Base-by-base conservation (phyloP, 2,888 invertebrate species). In the Melipona bicolor region DNA sequence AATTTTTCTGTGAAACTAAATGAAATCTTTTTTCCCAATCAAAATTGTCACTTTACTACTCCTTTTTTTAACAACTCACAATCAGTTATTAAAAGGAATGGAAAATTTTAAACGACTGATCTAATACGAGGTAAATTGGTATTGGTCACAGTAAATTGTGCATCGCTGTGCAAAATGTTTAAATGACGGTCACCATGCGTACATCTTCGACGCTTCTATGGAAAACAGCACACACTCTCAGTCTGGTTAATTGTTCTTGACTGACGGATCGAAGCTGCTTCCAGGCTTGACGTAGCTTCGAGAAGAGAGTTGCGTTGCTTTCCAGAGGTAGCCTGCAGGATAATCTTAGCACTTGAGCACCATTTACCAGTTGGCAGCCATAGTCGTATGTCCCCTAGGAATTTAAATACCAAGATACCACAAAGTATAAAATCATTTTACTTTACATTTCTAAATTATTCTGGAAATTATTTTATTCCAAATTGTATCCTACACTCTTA, bases 311-410 rank as follows among this genome's bases (percentile, higher is more conserved):
- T 62, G 95, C 95, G 90, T 97, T 96, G 36, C 95, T 95, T 67
- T 96, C 96, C 76, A 95, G 92, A 36, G 96, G 95, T 87, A 97
- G 94, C 92, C 97, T 96, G 93, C 97, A 96, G 50, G 97, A 97
- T 84, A 97, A 96, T 69, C 98, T 95, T 82, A 98, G 93, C 21
- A 97, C 96, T 74, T 97, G 95, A 2, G 97, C 97, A 5, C 97
- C 97, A 90, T 97, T 96, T 71, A 97, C 95, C 84, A 98, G 95
- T 94, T 98, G 97, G 91, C 96, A 97, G 24, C 98, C 98, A 91
- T 98, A 98, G 88, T 97, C 97, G 94, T 96, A 97, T 27, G 97
- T 97, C 73, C 97, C 97, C 97, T 98, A 94, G 19, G 93, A 85
- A 71, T 59, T 73, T 1, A 0, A 71, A 52, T n/a, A 15, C 24